phyloP scores from a whole-genome alignment of 2,113 vertebrate species.

The Sciurus niger region DNA sequence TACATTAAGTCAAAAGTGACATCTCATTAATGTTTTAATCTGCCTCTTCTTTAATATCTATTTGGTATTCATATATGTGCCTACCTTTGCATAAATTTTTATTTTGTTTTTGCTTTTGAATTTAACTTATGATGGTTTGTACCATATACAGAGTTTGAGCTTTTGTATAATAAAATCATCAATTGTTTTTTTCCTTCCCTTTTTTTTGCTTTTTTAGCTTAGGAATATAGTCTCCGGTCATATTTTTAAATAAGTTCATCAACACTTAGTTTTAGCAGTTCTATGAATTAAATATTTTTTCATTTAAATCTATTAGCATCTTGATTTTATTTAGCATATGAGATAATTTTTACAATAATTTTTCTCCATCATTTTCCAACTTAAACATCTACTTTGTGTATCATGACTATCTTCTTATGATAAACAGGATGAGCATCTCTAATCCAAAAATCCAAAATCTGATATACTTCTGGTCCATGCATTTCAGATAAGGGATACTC shows the following conservation, averaged over 20 bases:
- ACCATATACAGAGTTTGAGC: background rate
- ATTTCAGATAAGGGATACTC: background rate
- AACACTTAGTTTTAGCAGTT: background rate
- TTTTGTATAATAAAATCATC: background rate
- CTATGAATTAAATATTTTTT: background rate
- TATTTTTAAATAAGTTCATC: background rate
- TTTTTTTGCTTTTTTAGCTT: background rate
- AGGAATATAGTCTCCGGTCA: background rate
- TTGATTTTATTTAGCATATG: conserved; percentile 2
- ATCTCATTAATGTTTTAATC: background rate
- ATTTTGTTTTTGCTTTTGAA: conserved; percentile 10
- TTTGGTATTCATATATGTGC: background rate
- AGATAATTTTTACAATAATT: conserved; percentile 4
- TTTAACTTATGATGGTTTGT: background rate
- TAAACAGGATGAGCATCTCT: background rate
- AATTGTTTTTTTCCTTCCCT: background rate
- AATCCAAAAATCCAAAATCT: background rate
- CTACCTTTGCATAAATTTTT: background rate
- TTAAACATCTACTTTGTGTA: background rate
- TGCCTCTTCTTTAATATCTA: background rate
- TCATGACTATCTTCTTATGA: background rate
- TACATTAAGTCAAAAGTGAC: conserved; percentile 28
- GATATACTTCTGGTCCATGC: background rate
- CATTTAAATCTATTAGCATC: background rate
- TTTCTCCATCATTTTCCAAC: background rate